Evolutionary conservation across 2,888 invertebrate genomes (phyloP).

Genomic region (Drosophila kambysellisi): DNA sequence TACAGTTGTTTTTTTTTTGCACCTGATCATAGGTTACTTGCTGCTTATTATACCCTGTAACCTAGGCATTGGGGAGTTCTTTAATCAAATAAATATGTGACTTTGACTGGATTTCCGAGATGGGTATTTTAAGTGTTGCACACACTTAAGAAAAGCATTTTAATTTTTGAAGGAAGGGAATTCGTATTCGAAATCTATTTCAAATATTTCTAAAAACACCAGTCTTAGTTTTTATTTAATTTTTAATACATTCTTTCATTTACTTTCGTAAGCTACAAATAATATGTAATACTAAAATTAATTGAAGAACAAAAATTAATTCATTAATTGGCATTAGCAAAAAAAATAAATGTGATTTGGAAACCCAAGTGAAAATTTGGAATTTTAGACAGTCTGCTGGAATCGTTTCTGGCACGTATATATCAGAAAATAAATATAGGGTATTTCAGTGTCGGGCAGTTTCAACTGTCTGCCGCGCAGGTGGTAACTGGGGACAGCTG

Average conservation of each 20-base stretch:
- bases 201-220: neutral
- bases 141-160: too few relatives aligned
- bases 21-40: neutral
- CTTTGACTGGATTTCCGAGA: neutral
- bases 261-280: neutral
- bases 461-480: neutral
- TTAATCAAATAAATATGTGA: neutral
- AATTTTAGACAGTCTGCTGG: neutral
- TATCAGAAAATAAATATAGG: neutral
- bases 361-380: neutral
- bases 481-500: neutral
- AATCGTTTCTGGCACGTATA: neutral
- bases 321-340: neutral
- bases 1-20: slow-evolving; percentile 25
- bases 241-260: neutral
- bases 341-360: neutral
- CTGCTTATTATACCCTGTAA: slow-evolving; percentile 22
- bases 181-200: neutral
- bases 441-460: neutral
- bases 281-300: neutral
- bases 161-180: neutral
- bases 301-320: neutral
- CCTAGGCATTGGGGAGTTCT: neutral
- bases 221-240: neutral
- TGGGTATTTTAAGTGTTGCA: neutral